Conservation (phyloP, 2,888 invertebrate species). For the Ischnus inquisitorius region DNA sequence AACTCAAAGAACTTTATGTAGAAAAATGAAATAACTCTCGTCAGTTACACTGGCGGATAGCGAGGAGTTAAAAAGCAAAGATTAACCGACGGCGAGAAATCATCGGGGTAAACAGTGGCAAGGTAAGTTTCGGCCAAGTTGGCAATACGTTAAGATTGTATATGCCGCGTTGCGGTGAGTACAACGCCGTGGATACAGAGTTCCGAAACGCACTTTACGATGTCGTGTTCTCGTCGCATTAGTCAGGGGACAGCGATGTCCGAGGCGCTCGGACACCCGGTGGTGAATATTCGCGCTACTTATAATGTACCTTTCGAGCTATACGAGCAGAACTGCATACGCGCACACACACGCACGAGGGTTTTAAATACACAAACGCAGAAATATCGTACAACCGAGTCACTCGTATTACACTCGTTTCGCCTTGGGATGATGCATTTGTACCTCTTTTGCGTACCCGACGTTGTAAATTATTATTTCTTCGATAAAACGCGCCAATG, state of each 20-base stretch:
- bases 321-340: conserved; percentile 9
- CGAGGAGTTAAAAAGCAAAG: conserved; percentile 38
- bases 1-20: background rate
- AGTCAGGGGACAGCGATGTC: conserved; percentile 72
- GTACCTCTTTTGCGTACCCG: conserved; percentile 69
- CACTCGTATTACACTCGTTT: conserved; percentile 62
- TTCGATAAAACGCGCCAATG: conserved; percentile 73
- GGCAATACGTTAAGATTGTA: conserved; percentile 53
- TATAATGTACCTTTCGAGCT: conserved; percentile 23
- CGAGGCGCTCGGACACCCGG: conserved; percentile 68
- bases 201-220: conserved; percentile 76
- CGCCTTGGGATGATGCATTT: conserved; percentile 73
- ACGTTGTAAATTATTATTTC: conserved; percentile 79
- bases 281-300: conserved; percentile 60
- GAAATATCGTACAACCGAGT: conserved; percentile 28
- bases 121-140: conserved; percentile 54
- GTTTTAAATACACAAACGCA: conserved; percentile 1
- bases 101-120: conserved; percentile 65
- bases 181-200: conserved; percentile 68
- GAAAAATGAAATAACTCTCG: no score
- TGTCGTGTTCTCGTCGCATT: conserved; percentile 76
- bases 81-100: conserved; percentile 51
- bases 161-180: conserved; percentile 2
- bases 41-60: background rate
- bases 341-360: conserved; percentile 3